These are phyloP conservation scores for Smutsia temminckii DNA, from an alignment of 2,797 vertebrate genomes.

Conservation along the genomic window DNA sequence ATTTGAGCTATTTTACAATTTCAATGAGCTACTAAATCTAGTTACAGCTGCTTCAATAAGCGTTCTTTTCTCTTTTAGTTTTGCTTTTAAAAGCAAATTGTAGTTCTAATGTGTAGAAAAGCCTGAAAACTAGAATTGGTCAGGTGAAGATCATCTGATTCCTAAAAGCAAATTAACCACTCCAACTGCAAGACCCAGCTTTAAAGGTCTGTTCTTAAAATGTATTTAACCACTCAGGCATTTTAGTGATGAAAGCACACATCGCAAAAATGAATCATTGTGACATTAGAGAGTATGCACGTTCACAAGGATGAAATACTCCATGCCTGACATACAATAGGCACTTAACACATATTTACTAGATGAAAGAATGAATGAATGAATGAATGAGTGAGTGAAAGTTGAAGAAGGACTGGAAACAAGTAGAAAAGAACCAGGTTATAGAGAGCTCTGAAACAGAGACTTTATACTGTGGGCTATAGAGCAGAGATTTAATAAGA, in stretches of 20 bases:
- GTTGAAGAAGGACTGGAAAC: not conserved
- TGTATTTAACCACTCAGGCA: not conserved
- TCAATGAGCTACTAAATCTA: not conserved
- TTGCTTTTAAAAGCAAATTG: slow-evolving; percentile 46
- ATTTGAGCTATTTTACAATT: not conserved
- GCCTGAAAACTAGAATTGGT: not conserved
- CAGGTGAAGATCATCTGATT: not conserved
- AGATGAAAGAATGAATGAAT: not conserved
- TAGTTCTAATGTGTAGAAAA: not conserved
- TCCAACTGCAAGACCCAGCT: not conserved
- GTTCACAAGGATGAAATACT: not conserved
- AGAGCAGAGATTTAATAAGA: not conserved
- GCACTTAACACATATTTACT: not conserved
- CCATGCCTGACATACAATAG: not conserved
- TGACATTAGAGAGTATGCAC: not conserved
- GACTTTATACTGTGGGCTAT: not conserved
- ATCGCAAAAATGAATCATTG: not conserved
- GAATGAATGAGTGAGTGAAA: not conserved
- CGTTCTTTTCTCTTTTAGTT: not conserved
- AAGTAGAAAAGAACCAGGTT: not conserved
- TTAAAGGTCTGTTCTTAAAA: not conserved
- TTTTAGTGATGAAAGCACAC: not conserved
- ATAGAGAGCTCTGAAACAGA: not conserved
- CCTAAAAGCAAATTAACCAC: not conserved
- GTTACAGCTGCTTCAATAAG: not conserved